Base-by-base conservation (phyloP, 1,140 invertebrate species). In the Brachionus calyciflorus region DNA sequence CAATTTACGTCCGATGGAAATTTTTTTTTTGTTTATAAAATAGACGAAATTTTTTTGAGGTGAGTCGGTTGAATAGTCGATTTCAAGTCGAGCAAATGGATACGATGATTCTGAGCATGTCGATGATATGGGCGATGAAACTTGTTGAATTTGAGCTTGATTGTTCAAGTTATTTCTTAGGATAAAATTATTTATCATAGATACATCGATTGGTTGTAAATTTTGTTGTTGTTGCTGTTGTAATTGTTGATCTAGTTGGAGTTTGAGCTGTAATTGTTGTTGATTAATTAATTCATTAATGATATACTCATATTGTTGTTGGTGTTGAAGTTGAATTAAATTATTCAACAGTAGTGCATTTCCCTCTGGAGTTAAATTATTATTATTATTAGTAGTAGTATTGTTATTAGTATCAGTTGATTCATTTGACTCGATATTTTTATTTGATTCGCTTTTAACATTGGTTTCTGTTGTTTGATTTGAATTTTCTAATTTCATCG, bases 11-110 rank as follows among this genome's bases (percentile, higher is more conserved):
- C 60, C 60, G 0, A 65, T 65, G 7, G 60, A 44, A 17, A 65
- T 65, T 19, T 65, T 65, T 65, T 65, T 65, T 44, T 65, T 65
- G 40, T 46, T 65, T 17, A 65, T 12, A 44, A 65, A 65, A n/a
- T 44, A 65, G 10, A 65, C 60, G 44, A 65, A 65, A 65, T 65
- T 60, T 40, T 60, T 33, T n/a, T 60, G 17, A 0, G 19, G 1
- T 5, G 60, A 65, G 0, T 65, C 19, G 21, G 21, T 24, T 24
- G 33, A 44, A 41, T 65, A 65, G 37, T 65, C 60, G 19, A 65
- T 26, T 41, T 65, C 37, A 24, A 65, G 21, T 5, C 40, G 33
- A 5, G 60, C 60, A 4, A 40, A 65, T 2, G 60, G 60, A 65
- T 44, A 28, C 7, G 40, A 65, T 6, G 33, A 65, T 37, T 65